A percentile compares a stretch with the other conserved stretches of the same genome.
These are phyloP conservation scores for Geotrupes spiniger DNA, from an alignment of 2,888 invertebrate species.

Conservation along the genomic window DNA sequence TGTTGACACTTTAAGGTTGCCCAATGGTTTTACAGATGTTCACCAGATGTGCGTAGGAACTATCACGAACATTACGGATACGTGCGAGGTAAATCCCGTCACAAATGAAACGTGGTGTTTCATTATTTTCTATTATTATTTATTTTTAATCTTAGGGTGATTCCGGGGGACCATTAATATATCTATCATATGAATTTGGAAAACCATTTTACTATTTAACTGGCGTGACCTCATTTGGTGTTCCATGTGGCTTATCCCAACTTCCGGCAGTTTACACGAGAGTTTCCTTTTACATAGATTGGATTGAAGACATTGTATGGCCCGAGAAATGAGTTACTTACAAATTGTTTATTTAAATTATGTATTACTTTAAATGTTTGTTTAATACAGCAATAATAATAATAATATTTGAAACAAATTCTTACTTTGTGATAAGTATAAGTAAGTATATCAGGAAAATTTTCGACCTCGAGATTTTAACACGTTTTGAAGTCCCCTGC, in stretches of 20 bases:
- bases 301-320: slow-evolving; percentile 21
- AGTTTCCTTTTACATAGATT: slow-evolving; percentile 17
- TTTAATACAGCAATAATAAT: no score
- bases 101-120: neutral
- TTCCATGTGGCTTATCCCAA: slow-evolving; percentile 17
- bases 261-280: slow-evolving; percentile 21
- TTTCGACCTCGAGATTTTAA: no score
- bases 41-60: no score
- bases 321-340: neutral
- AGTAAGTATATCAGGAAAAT: no score
- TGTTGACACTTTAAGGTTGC: no score
- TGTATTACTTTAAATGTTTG: no score
- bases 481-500: no score
- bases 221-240: slow-evolving; percentile 22
- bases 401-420: no score
- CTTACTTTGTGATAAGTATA: slow-evolving; percentile 14
- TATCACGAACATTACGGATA: neutral
- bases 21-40: no score
- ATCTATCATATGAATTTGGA: slow-evolving; percentile 25
- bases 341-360: no score
- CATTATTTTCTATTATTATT: no score
- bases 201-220: slow-evolving; percentile 11
- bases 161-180: slow-evolving; percentile 59
- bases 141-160: slow-evolving; percentile 52
- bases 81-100: neutral